Conservation (phyloP, 2,888 invertebrate species). For the Tethea ocularis region DNA sequence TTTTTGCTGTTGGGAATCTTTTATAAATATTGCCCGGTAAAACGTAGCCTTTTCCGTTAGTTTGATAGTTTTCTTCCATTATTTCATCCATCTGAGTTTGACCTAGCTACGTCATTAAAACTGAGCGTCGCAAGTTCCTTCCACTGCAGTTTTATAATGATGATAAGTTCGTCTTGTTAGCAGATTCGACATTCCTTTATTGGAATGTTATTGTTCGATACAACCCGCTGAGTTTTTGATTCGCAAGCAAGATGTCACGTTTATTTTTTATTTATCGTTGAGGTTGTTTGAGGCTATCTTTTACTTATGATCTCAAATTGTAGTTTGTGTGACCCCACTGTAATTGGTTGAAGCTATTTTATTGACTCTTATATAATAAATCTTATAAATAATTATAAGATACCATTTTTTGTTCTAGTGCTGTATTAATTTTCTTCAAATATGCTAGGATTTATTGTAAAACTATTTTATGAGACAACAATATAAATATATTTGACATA, state of each 20-base stretch:
- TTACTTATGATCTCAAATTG: not conserved
- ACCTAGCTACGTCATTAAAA: slow-evolving; percentile 39
- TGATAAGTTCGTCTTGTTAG: slow-evolving; percentile 25
- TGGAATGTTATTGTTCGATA: slow-evolving; percentile 5
- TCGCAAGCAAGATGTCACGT: not conserved
- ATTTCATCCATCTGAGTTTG: slow-evolving; percentile 30
- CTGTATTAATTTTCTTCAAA: too few species aligned
- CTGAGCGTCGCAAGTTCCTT: slow-evolving; percentile 29
- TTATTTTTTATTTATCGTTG: not conserved
- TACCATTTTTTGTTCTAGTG: too few species aligned
- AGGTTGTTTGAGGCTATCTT: not conserved
- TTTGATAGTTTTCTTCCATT: slow-evolving; percentile 35
- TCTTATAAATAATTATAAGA: too few species aligned
- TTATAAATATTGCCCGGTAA: slow-evolving; percentile 23
- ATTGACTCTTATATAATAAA: too few species aligned
- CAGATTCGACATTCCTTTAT: not conserved
- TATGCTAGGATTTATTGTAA: too few species aligned
- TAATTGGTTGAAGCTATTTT: not conserved
- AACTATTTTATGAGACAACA: too few species aligned
- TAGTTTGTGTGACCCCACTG: not conserved
- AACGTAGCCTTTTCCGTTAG: slow-evolving; percentile 39
- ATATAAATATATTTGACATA: too few species aligned
- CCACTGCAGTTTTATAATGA: slow-evolving; percentile 44
- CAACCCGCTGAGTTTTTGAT: not conserved
- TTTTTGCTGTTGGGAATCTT: slow-evolving; percentile 7